A percentile compares a stretch with the other conserved stretches of the same genome.
These are phyloP conservation scores for Parapristionchus giblindavisi DNA, from an alignment of 2,888 invertebrate species.

Conservation along the genomic window DNA sequence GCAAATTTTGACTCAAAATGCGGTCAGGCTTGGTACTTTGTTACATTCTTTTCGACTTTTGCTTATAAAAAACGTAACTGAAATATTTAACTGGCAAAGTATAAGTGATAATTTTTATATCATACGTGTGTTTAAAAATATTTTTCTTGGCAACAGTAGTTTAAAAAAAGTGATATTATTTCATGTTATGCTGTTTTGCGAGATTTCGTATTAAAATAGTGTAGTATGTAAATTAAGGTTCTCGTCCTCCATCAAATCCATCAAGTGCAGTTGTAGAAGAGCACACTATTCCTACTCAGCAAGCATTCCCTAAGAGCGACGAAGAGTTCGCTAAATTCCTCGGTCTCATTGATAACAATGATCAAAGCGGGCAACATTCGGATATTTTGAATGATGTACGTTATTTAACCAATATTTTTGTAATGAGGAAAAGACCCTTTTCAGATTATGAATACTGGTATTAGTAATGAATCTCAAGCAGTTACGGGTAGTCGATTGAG, in stretches of 20 bases:
- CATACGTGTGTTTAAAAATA: too few relatives aligned
- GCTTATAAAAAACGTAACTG: too few relatives aligned
- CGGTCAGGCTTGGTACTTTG: too few relatives aligned
- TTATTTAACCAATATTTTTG: background rate
- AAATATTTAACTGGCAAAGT: too few relatives aligned
- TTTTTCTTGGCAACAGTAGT: too few relatives aligned
- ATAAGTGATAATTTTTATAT: too few relatives aligned
- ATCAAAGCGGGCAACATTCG: slow-evolving; percentile 34
- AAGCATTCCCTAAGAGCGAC: slow-evolving; percentile 34
- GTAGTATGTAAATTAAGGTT: too few relatives aligned
- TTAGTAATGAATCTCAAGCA: slow-evolving; percentile 20
- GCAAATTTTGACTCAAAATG: too few relatives aligned
- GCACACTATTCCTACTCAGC: background rate
- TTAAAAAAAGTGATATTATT: too few relatives aligned
- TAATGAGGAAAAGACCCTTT: slow-evolving; percentile 5
- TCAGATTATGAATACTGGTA: slow-evolving; percentile 35
- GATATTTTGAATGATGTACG: slow-evolving; percentile 36
- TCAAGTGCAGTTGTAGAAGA: background rate
- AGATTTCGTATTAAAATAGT: too few relatives aligned
- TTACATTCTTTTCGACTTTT: too few relatives aligned
- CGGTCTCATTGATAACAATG: slow-evolving; percentile 28
- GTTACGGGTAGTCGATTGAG: slow-evolving; percentile 53
- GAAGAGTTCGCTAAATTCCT: slow-evolving; percentile 34
- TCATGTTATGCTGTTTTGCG: too few relatives aligned
- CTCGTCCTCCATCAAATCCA: slow-evolving; percentile 27